Evolutionary conservation across 2,888 invertebrate species (phyloP).

Genomic region (Diaperis boleti): DNA sequence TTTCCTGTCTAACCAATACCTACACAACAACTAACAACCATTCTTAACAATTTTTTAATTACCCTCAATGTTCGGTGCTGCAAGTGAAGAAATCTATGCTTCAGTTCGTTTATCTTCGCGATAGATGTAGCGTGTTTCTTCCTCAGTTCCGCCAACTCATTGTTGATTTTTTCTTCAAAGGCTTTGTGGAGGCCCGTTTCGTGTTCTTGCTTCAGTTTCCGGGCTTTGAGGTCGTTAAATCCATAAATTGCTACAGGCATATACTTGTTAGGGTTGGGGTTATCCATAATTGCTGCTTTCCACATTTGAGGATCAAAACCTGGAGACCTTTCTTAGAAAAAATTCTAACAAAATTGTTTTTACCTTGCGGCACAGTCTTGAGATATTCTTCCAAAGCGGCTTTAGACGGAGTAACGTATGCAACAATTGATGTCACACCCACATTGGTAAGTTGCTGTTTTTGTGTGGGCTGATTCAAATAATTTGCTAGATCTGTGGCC

Average conservation of each 20-base stretch:
- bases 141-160: conserved; percentile 82
- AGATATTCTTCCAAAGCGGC: conserved; percentile 89
- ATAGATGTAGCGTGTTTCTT: conserved; percentile 84
- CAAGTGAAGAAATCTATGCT: conserved; percentile 83
- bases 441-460: conserved; percentile 80
- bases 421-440: conserved; percentile 77
- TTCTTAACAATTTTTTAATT: conserved; percentile 39
- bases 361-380: conserved; percentile 83
- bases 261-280: conserved; percentile 90
- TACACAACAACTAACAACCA: conserved; percentile 59
- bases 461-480: conserved; percentile 77
- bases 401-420: conserved; percentile 82
- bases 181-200: conserved; percentile 86
- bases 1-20: conserved; percentile 91
- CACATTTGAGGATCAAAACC: conserved; percentile 94
- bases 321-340: conserved; percentile 55
- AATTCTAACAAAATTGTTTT: conserved; percentile 2
- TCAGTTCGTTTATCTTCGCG: conserved; percentile 85
- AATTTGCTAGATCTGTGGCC: conserved; percentile 78
- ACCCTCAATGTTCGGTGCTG: conserved; percentile 88
- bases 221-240: conserved; percentile 83
- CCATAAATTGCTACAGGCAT: conserved; percentile 96
- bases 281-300: conserved; percentile 96
- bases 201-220: conserved; percentile 86
- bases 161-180: conserved; percentile 82